phyloP scores from a whole-genome alignment of 2,888 invertebrate species.

The Synergus umbraculus region DNA sequence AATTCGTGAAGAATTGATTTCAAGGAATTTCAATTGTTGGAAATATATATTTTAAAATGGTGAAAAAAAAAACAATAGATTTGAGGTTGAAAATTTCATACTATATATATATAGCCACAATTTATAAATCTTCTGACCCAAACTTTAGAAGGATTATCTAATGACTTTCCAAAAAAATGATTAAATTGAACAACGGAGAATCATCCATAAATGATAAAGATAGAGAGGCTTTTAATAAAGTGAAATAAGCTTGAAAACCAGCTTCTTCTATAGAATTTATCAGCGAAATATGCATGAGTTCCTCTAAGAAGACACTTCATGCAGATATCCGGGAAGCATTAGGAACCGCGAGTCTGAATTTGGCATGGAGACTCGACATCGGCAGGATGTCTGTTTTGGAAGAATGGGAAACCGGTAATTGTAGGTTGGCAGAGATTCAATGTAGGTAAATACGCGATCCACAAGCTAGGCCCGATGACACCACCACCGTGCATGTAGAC shows the following conservation, averaged over 20 bases:
- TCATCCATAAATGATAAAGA: no score
- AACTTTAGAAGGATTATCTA: no score
- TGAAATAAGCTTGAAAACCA: neutral
- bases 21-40: neutral
- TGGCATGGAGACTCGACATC: conserved; percentile 63
- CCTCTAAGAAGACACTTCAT: conserved; percentile 57
- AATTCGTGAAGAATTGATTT: neutral
- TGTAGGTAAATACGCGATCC: conserved; percentile 76
- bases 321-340: conserved; percentile 62
- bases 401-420: conserved; percentile 77
- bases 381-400: conserved; percentile 54
- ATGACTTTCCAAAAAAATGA: no score
- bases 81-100: no score
- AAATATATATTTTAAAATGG: neutral
- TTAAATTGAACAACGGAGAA: no score
- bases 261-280: neutral
- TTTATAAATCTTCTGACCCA: no score
- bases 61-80: no score
- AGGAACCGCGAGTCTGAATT: conserved; percentile 63
- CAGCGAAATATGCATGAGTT: neutral
- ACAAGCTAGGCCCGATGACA: conserved; percentile 67
- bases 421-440: conserved; percentile 77
- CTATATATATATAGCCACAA: no score
- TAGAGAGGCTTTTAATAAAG: neutral
- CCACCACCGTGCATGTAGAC: conserved; percentile 67